A percentile compares a stretch with the other conserved stretches of the same genome.
These are phyloP conservation scores for Camptogramma bilineatum DNA, from an alignment of 2,888 invertebrate species.

Conservation along the genomic window DNA sequence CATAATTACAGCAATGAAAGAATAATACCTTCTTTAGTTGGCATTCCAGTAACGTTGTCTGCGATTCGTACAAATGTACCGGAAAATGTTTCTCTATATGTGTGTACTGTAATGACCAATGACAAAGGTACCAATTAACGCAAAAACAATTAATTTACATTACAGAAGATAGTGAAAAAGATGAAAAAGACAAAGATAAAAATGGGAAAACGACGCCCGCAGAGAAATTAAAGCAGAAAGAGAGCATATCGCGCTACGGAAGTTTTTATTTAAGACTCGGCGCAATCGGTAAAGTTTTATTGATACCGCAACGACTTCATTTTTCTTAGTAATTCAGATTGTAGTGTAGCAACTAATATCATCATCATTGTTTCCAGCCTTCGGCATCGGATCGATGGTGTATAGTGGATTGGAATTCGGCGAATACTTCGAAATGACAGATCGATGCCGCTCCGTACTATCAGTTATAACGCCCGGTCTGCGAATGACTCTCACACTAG, in stretches of 20 bases:
- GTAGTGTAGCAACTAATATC: slow-evolving; percentile 25
- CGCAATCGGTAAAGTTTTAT: slow-evolving; percentile 87
- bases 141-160: slow-evolving; percentile 42
- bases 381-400: slow-evolving; percentile 89
- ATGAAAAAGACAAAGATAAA: slow-evolving; percentile 58
- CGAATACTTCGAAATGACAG: slow-evolving; percentile 90
- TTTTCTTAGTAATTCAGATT: slow-evolving; percentile 16
- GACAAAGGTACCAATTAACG: slow-evolving; percentile 46
- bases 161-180: slow-evolving; percentile 69
- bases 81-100: slow-evolving; percentile 58
- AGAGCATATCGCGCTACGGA: slow-evolving; percentile 87
- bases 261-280: slow-evolving; percentile 95
- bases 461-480: slow-evolving; percentile 92
- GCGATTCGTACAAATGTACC: slow-evolving; percentile 68
- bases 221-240: slow-evolving; percentile 71
- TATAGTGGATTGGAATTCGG: slow-evolving; percentile 90
- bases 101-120: slow-evolving; percentile 57
- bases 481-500: slow-evolving; percentile 93
- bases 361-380: slow-evolving; percentile 59
- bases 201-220: slow-evolving; percentile 65
- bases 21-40: slow-evolving; percentile 77
- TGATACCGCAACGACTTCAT: slow-evolving; percentile 32
- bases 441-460: slow-evolving; percentile 87
- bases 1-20: slow-evolving; percentile 78
- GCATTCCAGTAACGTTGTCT: slow-evolving; percentile 73